A percentile compares a stretch with the other conserved stretches of the same genome.
Conservation (phyloP, 2,797 vertebrate genomes). For the Antrozous pallidus region DNA sequence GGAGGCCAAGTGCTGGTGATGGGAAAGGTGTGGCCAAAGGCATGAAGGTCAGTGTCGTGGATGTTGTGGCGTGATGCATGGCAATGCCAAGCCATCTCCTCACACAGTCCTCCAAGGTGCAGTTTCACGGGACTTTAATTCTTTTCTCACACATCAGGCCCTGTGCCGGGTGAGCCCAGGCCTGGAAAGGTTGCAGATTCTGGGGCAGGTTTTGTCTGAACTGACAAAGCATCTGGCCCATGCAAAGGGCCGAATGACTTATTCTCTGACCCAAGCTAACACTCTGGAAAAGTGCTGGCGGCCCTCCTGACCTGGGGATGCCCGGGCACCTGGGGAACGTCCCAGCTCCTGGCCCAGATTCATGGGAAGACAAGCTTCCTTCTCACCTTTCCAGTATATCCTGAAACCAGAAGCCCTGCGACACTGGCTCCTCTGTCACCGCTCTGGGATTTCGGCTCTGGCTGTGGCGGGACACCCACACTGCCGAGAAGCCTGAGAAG, state of each 20-base stretch:
- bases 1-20: background rate
- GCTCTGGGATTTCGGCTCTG: constrained; percentile 65
- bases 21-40: background rate
- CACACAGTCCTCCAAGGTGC: background rate
- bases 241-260: background rate
- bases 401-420: constrained; percentile 73
- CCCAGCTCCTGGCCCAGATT: constrained; percentile 65
- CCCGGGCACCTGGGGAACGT: constrained; percentile 63
- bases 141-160: background rate
- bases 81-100: background rate
- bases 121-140: background rate
- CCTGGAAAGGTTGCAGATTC: background rate
- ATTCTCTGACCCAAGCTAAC: constrained; percentile 36
- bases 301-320: constrained; percentile 63
- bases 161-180: background rate
- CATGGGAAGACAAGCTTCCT: constrained; percentile 74
- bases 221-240: background rate
- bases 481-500: constrained; percentile 73
- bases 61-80: background rate
- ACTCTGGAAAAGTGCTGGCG: constrained; percentile 36
- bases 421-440: constrained; percentile 65
- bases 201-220: background rate
- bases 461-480: constrained; percentile 54
- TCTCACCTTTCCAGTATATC: constrained; percentile 77
- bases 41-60: background rate